Evolutionary conservation across 2,797 vertebrate species (phyloP).

Genomic region (Sebastes iracundus): DNA sequence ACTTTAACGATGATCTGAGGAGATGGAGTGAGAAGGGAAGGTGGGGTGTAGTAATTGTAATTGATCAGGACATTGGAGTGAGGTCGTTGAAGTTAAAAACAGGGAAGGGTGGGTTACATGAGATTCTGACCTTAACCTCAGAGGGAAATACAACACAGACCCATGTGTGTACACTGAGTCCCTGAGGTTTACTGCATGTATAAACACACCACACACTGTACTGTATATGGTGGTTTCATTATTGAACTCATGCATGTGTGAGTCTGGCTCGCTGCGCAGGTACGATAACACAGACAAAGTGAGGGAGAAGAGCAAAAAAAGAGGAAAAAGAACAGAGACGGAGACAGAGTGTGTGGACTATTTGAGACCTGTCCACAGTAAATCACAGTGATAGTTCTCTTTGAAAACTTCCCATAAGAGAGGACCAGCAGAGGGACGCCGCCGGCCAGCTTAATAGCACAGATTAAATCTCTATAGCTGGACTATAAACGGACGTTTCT

Average conservation of each 20-base stretch:
- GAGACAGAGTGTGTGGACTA: constrained; percentile 34
- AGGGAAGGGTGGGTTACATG: constrained; percentile 47
- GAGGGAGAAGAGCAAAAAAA: constrained; percentile 17
- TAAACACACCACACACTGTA: constrained; percentile 34
- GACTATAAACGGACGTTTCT: constrained; percentile 61
- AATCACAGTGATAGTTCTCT: constrained; percentile 75
- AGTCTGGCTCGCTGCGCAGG: constrained; percentile 7
- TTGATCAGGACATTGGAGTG: constrained; percentile 49
- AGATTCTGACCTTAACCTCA: constrained; percentile 55
- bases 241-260: constrained; percentile 2
- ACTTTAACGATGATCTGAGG: constrained; percentile 27
- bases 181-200: constrained; percentile 43
- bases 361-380: constrained; percentile 54
- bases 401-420: constrained; percentile 69
- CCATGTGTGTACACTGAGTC: constrained; percentile 43
- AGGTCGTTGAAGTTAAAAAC: constrained; percentile 38
- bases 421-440: constrained; percentile 49
- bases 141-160: constrained; percentile 45
- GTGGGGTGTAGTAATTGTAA: constrained; percentile 48
- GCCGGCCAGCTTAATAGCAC: constrained; percentile 54
- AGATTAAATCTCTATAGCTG: constrained; percentile 76
- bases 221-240: constrained; percentile 14
- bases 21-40: constrained; percentile 12
- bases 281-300: constrained; percentile 29
- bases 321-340: constrained; percentile 42